Percentiles rank a stretch among this genome's conserved stretches.
Conservation (phyloP, 23 tunicate species). For the Corella eumyota region DNA sequence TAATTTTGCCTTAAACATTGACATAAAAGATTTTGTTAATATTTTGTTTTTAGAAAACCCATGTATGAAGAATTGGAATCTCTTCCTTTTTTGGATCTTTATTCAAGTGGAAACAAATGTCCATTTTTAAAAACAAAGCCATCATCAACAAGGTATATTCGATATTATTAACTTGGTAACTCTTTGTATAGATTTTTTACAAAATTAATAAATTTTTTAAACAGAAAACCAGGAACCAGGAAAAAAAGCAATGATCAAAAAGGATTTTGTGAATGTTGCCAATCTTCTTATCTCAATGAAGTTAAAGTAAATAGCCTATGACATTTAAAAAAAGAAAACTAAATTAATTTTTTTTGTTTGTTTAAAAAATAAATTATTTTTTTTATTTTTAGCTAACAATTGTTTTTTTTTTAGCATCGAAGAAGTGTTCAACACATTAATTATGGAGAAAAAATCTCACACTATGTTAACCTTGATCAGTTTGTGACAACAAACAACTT, state of each 20-base stretch:
- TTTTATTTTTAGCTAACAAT: not conserved
- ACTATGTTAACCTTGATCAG: slow-evolving; percentile 19
- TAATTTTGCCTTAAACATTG: too few relatives aligned
- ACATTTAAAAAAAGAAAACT: not conserved
- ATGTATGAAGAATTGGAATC: slow-evolving; percentile 37
- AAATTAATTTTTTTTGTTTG: not conserved
- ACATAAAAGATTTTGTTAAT: too few relatives aligned
- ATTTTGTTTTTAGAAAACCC: slow-evolving; percentile 16
- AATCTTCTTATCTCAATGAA: slow-evolving; percentile 28
- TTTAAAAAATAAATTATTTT: slow-evolving; percentile 3
- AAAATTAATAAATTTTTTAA: not conserved
- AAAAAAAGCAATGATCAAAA: slow-evolving; percentile 18
- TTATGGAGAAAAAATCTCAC: slow-evolving; percentile 14
- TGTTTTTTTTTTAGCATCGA: slow-evolving; percentile 23
- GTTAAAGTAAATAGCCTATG: slow-evolving; percentile 7
- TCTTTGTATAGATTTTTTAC: too few relatives aligned
- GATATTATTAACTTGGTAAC: too few relatives aligned
- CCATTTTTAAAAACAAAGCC: slow-evolving; percentile 11
- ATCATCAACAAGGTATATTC: too few relatives aligned
- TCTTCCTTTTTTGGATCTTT: slow-evolving; percentile 14
- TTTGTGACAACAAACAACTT: slow-evolving; percentile 8
- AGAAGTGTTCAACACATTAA: slow-evolving; percentile 13
- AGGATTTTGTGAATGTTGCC: slow-evolving; percentile 57
- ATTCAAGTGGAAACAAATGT: slow-evolving; percentile 11
- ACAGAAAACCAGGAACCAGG: slow-evolving; percentile 3